Conservation (phyloP, 2,113 vertebrate species). For the Trogon surrucura region DNA sequence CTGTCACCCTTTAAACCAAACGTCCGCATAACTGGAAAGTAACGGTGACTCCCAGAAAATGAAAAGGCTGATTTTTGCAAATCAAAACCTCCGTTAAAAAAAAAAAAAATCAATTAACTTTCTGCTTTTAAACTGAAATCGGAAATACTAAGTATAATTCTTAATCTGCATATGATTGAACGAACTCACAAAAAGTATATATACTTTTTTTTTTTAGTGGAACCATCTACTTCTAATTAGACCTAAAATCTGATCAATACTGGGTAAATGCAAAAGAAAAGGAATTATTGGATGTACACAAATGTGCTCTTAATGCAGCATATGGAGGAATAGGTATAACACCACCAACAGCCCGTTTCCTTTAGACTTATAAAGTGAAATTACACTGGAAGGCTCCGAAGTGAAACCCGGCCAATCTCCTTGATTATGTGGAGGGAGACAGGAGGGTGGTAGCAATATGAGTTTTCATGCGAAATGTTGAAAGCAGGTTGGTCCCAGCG, state of each 20-base stretch:
- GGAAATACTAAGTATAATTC: not conserved
- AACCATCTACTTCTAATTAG: not conserved
- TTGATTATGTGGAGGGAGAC: not conserved
- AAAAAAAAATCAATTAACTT: not conserved
- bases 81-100: not conserved
- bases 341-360: not conserved
- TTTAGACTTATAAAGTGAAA: not conserved
- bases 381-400: not conserved
- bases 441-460: not conserved
- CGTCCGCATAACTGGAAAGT: not conserved
- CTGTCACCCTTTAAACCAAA: not conserved
- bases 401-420: not conserved
- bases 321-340: not conserved
- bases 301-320: not conserved
- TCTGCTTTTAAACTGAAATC: not conserved
- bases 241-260: not conserved
- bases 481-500: not conserved
- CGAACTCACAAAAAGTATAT: not conserved
- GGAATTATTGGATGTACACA: not conserved
- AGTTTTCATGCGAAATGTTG: not conserved
- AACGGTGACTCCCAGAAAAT: not conserved
- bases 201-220: not conserved
- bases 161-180: not conserved
- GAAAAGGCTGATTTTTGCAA: not conserved
- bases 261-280: not conserved